A percentile compares a stretch with the other conserved stretches of the same genome.
phyloP scores from a whole-genome alignment of 2,888 invertebrate species.

The Gandaritis pyraliata region DNA sequence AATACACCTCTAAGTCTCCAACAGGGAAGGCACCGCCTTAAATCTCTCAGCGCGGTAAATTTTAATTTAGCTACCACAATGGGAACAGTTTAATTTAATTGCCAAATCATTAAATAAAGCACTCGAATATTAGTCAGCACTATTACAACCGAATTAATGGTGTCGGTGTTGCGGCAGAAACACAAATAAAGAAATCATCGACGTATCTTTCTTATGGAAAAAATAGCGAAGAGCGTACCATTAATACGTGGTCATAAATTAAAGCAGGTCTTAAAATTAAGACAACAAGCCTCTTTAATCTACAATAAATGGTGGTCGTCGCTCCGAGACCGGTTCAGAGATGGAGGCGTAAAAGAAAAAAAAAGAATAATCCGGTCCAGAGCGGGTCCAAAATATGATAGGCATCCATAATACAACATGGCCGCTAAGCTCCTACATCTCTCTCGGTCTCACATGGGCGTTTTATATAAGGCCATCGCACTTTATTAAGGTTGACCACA shows the following conservation, averaged over 20 bases:
- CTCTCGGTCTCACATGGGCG: slow-evolving; percentile 63
- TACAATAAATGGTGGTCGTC: slow-evolving; percentile 84
- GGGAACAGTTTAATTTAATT: slow-evolving; percentile 83
- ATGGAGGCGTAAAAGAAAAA: slow-evolving; percentile 79
- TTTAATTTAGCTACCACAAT: slow-evolving; percentile 82
- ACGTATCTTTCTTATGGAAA: slow-evolving; percentile 71
- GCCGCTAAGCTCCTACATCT: slow-evolving; percentile 79
- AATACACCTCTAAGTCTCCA: slow-evolving; percentile 48
- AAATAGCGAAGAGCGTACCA: slow-evolving; percentile 76
- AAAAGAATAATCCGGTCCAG: slow-evolving; percentile 82
- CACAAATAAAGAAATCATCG: slow-evolving; percentile 80
- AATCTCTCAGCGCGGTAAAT: slow-evolving; percentile 74
- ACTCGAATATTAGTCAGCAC: slow-evolving; percentile 80
- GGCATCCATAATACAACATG: slow-evolving; percentile 85
- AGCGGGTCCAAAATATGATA: slow-evolving; percentile 85
- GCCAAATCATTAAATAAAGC: slow-evolving; percentile 83
- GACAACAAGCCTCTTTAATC: slow-evolving; percentile 85
- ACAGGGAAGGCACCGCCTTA: slow-evolving; percentile 59
- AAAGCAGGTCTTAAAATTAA: slow-evolving; percentile 84
- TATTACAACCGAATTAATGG: slow-evolving; percentile 76
- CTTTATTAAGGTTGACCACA: slow-evolving; percentile 84
- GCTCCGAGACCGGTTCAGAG: slow-evolving; percentile 79
- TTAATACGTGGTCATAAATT: slow-evolving; percentile 82
- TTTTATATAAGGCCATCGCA: slow-evolving; percentile 67
- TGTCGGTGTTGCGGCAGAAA: slow-evolving; percentile 49